phyloP scores from a whole-genome alignment of 1,140 invertebrate species.

The Panagrolaimus sp. region DNA sequence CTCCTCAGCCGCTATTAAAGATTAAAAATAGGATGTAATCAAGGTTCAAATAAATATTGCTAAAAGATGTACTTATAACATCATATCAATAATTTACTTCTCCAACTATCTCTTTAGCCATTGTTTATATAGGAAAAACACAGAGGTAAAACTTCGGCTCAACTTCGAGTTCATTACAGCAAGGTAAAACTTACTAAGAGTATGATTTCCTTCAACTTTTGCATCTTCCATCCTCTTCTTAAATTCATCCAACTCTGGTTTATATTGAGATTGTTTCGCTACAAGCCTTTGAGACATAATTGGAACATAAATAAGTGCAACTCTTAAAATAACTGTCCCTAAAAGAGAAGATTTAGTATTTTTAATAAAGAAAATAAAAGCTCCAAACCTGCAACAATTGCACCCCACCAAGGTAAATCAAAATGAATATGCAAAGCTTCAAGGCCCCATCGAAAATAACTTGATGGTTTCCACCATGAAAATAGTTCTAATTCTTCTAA shows the following conservation, averaged over 20 bases:
- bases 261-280: conserved; percentile 45
- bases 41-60: too few relatives aligned
- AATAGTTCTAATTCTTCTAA: conserved; percentile 37
- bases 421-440: conserved; percentile 30
- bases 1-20: too few relatives aligned
- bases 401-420: conserved; percentile 42
- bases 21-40: too few relatives aligned
- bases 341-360: conserved; percentile 22
- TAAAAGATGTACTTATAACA: too few relatives aligned
- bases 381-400: conserved; percentile 35
- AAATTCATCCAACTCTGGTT: conserved; percentile 47
- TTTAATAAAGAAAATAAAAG: conserved; percentile 11
- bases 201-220: conserved; percentile 46
- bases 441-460: conserved; percentile 38
- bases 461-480: conserved; percentile 39
- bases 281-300: conserved; percentile 47
- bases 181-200: conserved; percentile 37
- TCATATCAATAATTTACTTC: conserved; percentile 6
- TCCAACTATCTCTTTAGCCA: background rate
- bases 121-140: conserved; percentile 15
- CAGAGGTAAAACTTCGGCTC: conserved; percentile 2
- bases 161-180: too few relatives aligned
- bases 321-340: conserved; percentile 47
- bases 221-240: conserved; percentile 46
- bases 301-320: conserved; percentile 48